Evolutionary conservation across 2,113 vertebrate genomes (phyloP), one percentile per base, ranked within the genome.

Genomic region (Sander lucioperca): DNA sequence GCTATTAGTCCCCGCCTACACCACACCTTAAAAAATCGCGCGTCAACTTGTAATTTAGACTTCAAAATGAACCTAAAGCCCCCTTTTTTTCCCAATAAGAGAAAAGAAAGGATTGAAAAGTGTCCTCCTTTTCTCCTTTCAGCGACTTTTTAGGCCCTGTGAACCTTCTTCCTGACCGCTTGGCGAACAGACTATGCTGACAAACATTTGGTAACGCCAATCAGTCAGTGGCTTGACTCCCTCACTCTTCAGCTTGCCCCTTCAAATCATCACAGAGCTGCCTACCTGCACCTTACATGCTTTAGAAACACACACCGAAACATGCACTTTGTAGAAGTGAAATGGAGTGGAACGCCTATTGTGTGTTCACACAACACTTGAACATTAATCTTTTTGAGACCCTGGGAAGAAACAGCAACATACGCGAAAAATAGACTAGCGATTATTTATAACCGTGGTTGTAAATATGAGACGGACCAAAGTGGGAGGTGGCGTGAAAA

Each of bases 181-280:
- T 25, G 47, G 70, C 13, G 25, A 54, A 30, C 67, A 79, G 76
- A 73, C 73, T 9, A 25, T 4, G 43, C 59, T 11, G 39, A 51
- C 1, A 1, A 64, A 67, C 30, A 65, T 47, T 25, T 64, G 27
- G n/a, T 45, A 21, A 43, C 0, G 5, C 59, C 68, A 23, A 15
- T 30, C 33, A 39, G 47, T 69, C 67, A 33, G 30, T 39, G 56
- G 66, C 51, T 72, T 47, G 59, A 65, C 63, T 45, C 54, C 54
- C 19, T 15, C n/a, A 64, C 77, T 69, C 39, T 71, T 72, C 33
- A 79, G 61, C 85, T 70, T 91, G 15, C 85, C 67, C 86, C 76
- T 62, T 91, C 87, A 80, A 85, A 81, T 88, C 88, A 92, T 92
- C 94, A 94, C 95, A 91, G 80, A 94, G 93, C 92, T 94, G 93